Evolutionary conservation across 2,888 invertebrate species (phyloP), one percentile per base, ranked within the genome.

Genomic region (Meteorus cinctellus): DNA sequence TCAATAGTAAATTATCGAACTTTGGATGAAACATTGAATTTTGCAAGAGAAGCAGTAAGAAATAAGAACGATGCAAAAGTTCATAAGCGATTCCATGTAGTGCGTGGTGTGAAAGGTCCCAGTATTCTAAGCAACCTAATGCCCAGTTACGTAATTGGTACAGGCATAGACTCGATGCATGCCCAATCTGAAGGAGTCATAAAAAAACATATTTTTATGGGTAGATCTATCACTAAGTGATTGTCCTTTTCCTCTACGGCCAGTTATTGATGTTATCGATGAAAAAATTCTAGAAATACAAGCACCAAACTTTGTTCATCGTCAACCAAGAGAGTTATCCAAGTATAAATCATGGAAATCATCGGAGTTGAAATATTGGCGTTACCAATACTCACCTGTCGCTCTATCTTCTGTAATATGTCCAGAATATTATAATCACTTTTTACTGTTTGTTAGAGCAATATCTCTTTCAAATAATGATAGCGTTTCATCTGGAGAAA

Each of bases 151-250:
- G 62, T 78, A 5, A 72, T 19, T 31, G 77, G 77, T 4, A 41
- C 69, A 24, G 77, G 51, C 8, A 72, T 78, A n/a, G 77, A 81
- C 71, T 65, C 51, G 27, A 80, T 79, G 76, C 79, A 80, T 65
- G 59, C 55, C 8, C 29, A 78, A 4, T 70, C 72, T 24, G 74
- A 72, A 62, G 80, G 80, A 4, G 71, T 77, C 24, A 66, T 12
- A 0, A 66, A 73, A 24, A 73, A 73, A 66, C 27, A 66, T 2
- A 41, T 48, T 45, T 41, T 60, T 72, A 10, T 72, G 72, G 72
- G 5, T 48, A 14, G 63, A 62, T 31, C 8, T 48, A 16, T 62
- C 29, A 27, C 29, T 63, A 29, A 31, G 27, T 31, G 31, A n/a
- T 66, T 19, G 19, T 41, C 66, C 45, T 19, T 60, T 60, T 60